A percentile compares a stretch with the other conserved stretches of the same genome.
phyloP scores from a whole-genome alignment of 2,888 invertebrate genomes.

The Xanthia togata region DNA sequence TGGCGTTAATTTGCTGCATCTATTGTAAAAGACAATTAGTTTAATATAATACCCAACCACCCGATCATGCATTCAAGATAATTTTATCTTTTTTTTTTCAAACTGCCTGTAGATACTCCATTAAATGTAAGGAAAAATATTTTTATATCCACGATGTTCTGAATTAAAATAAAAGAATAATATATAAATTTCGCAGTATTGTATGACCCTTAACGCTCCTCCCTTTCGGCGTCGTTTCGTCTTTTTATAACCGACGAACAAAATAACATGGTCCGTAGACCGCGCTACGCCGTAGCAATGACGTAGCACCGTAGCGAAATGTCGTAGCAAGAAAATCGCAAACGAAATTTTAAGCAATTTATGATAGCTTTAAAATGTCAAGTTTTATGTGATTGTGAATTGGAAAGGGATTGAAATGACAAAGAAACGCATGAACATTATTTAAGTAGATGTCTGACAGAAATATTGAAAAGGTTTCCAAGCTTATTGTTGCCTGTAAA shows the following conservation, averaged over 20 bases:
- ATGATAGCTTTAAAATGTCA: constrained; percentile 39
- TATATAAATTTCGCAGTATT: constrained; percentile 17
- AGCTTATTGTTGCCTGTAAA: constrained; percentile 27
- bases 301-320: constrained; percentile 48
- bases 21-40: not conserved
- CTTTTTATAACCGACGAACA: constrained; percentile 21
- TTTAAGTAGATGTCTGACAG: constrained; percentile 6
- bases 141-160: not conserved
- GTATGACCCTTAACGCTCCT: constrained; percentile 37
- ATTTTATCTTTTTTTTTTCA: not conserved
- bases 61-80: not conserved
- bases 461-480: constrained; percentile 4
- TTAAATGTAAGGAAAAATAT: not conserved
- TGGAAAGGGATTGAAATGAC: constrained; percentile 20
- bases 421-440: constrained; percentile 9
- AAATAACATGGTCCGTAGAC: constrained; percentile 33
- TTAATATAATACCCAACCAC: not conserved
- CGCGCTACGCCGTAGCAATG: constrained; percentile 54
- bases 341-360: constrained; percentile 27
- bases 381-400: constrained; percentile 16
- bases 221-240: constrained; percentile 6
- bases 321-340: constrained; percentile 32
- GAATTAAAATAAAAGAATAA: constrained; percentile 26
- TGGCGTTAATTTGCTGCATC: not conserved
- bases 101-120: not conserved